Base-by-base conservation (phyloP, 2,797 vertebrate species). In the Hylomyscus alleni region DNA sequence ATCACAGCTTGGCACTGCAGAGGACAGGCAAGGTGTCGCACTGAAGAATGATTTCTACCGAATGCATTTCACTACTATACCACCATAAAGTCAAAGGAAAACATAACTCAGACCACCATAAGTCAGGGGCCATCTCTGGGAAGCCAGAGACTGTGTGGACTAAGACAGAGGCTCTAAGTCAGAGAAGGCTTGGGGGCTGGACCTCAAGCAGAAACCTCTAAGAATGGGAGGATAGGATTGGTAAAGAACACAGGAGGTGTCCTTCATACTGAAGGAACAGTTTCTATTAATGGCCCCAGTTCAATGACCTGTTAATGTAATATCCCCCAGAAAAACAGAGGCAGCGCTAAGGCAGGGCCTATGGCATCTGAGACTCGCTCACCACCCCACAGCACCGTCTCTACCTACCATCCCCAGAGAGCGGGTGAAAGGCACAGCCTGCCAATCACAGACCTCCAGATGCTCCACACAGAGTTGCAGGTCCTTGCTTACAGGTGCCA, bases 361-460 rank as follows among this genome's bases (percentile, higher is more conserved):
- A 12, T 31, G 24, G 56, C n/a, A 69, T 40, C 9, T 0, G 1
- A 80, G 89, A 87, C 47, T 2, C 1, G n/a, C 37, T 77, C 20
- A 17, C 50, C 40, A 50, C 50, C 31, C 17, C 17, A 2, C 0
- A 17, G 58, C 37, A 15, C 47, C 3, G 26, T 65, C 12, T 19
- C 69, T 12, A n/a, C 26, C 56, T 14, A 60, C 26, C 34, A 47
- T 44, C 37, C 58, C 86, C 44, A 75, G 60, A 91, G 10, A 52
- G 62, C 52, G 47, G 17, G 47, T 77, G 2, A 86, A 24, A 83
- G 80, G 3, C 13, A n/a, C 93, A 58, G 75, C 44, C 44, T 67
- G 65, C 89, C 83, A 11, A 44, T 37, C 77, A 12, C 80, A 92
- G 26, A 24, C 77, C 83, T 87, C 60, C 83, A 96, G 75, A 34